Conservation (phyloP, 2,797 vertebrate genomes). For the Mormyrus proboscirostris region DNA sequence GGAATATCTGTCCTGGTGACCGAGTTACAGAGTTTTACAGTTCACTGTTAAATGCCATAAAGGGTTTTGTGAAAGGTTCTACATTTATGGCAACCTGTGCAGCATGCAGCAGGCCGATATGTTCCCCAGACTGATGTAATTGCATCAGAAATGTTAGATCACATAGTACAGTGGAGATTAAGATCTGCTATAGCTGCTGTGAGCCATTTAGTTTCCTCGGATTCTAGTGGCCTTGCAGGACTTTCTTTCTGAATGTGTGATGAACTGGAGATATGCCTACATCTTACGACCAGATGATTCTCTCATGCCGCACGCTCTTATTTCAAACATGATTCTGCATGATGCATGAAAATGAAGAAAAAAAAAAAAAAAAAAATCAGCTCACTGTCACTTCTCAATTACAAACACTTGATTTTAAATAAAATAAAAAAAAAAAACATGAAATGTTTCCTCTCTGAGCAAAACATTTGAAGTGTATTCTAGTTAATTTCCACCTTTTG, state of each 20-base stretch:
- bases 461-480: background rate
- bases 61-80: background rate
- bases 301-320: background rate
- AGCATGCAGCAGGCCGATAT: background rate
- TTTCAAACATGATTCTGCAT: background rate
- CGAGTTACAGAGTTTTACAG: background rate
- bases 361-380: background rate
- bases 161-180: background rate
- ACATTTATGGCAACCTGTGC: background rate
- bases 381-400: background rate
- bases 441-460: background rate
- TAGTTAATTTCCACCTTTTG: background rate
- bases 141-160: background rate
- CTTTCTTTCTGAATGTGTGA: background rate
- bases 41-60: background rate
- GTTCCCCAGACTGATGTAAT: background rate
- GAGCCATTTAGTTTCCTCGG: background rate
- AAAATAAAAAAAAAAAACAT: background rate
- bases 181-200: background rate
- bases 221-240: background rate
- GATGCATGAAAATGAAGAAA: background rate
- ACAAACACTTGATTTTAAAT: background rate
- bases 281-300: background rate
- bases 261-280: background rate
- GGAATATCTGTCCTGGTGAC: constrained; percentile 11